These are phyloP conservation scores for Sitophilus oryzae DNA, from an alignment of 1,140 invertebrate species.

Conservation along the genomic window DNA sequence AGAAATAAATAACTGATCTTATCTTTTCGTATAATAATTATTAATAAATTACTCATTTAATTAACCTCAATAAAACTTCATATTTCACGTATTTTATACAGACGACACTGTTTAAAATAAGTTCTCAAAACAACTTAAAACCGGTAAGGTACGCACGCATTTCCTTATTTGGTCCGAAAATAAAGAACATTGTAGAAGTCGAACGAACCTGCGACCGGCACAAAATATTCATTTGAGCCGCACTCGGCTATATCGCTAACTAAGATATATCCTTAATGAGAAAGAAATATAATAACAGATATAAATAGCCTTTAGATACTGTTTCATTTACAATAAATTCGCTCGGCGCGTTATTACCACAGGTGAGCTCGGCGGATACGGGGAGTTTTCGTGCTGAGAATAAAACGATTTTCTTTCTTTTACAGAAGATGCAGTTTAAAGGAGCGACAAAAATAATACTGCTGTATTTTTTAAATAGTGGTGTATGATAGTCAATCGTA, in stretches of 20 bases:
- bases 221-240: background rate
- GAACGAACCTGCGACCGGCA: background rate
- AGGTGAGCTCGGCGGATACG: slow-evolving; percentile 29
- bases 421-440: background rate
- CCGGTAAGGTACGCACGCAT: background rate
- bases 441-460: background rate
- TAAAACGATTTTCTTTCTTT: background rate
- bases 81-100: no score
- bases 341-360: slow-evolving; percentile 34
- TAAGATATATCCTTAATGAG: slow-evolving; percentile 39
- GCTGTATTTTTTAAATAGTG: no score
- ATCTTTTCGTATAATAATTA: no score
- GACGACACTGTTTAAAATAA: no score
- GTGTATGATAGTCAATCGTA: no score
- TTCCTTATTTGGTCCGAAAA: background rate
- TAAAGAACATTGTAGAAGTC: background rate
- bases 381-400: slow-evolving; percentile 10
- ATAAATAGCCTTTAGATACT: slow-evolving; percentile 40
- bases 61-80: no score
- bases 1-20: no score
- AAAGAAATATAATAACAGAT: slow-evolving; percentile 40
- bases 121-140: background rate
- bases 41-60: no score
- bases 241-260: slow-evolving; percentile 24
- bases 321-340: slow-evolving; percentile 41